These are phyloP conservation scores for Rutpela maculata DNA, from an alignment of 2,888 invertebrate genomes.

Conservation along the genomic window DNA sequence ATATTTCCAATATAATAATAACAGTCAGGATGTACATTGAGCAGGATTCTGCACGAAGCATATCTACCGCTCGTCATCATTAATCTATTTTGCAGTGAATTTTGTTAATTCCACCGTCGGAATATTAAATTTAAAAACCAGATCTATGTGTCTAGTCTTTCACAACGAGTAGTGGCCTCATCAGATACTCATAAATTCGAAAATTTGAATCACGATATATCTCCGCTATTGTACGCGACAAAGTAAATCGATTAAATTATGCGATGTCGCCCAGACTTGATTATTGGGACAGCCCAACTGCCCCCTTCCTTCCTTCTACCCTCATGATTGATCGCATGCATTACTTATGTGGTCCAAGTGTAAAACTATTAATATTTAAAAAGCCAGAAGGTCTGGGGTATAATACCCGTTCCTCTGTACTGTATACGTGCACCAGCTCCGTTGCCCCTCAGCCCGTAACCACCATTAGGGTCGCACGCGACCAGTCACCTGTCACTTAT, in stretches of 20 bases:
- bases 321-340: constrained; percentile 9
- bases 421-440: constrained; percentile 6
- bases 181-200: no score
- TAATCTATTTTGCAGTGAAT: no score
- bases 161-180: no score
- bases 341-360: constrained; percentile 20
- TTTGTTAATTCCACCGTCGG: no score
- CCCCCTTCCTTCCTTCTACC: not conserved
- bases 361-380: constrained; percentile 49
- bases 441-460: constrained; percentile 1
- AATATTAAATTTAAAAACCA: no score
- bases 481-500: constrained; percentile 68
- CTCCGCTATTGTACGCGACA: not conserved
- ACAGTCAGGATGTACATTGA: no score
- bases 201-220: no score
- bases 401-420: not conserved
- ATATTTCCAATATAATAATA: no score
- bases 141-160: no score
- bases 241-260: not conserved
- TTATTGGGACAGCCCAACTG: not conserved
- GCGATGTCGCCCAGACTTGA: not conserved
- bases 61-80: no score
- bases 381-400: constrained; percentile 32
- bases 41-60: no score
- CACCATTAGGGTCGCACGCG: constrained; percentile 62